Percentiles rank a stretch among this genome's conserved stretches.
These are phyloP conservation scores for Notechis scutatus DNA, from an alignment of 2,113 vertebrate genomes.

Conservation along the genomic window DNA sequence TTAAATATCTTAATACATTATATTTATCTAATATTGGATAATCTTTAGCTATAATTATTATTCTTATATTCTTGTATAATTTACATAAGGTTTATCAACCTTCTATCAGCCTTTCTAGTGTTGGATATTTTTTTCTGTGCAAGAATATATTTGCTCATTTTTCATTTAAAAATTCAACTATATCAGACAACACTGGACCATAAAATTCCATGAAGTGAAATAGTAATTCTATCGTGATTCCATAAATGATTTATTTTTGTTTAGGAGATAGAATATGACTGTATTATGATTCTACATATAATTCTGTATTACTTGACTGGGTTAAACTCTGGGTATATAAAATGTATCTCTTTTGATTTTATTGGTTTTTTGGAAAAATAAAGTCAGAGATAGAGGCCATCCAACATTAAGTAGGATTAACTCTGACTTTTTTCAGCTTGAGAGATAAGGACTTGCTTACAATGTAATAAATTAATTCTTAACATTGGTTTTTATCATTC, in stretches of 20 bases:
- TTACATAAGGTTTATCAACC: neutral
- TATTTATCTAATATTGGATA: no score
- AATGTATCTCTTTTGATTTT: neutral
- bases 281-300: neutral
- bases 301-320: neutral
- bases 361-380: neutral
- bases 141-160: neutral
- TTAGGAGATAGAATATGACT: neutral
- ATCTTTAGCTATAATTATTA: no score
- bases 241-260: neutral
- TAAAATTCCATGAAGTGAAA: neutral
- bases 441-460: neutral
- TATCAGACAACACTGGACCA: neutral
- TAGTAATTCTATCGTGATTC: neutral
- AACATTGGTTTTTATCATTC: neutral
- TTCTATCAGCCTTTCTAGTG: neutral
- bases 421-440: neutral
- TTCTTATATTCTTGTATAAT: no score
- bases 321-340: neutral
- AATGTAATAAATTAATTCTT: neutral
- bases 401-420: neutral
- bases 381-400: neutral
- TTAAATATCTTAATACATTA: no score
- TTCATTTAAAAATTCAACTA: neutral
- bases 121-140: neutral